Base-by-base conservation (phyloP, 35 echinoderm and acorn worm species). In the Ophiothrix spiculata region DNA sequence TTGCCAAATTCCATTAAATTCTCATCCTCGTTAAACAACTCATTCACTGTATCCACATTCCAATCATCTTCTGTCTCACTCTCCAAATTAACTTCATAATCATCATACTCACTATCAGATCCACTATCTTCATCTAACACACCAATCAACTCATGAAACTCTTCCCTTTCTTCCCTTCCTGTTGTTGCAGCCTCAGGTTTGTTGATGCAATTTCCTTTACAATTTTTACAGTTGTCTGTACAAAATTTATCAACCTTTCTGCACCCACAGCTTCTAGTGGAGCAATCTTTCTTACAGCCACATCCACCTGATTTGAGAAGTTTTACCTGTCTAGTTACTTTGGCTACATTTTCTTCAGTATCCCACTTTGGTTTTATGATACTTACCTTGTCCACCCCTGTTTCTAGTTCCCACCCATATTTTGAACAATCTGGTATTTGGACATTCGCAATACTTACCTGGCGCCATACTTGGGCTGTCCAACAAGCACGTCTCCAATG, bases 291-390 rank as follows among this genome's bases (percentile, higher is more conserved):
- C 46, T 77, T 84, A 54, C 88, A 90, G 14, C 76, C 83, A 74
- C 81, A 90, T n/a, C n/a, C n/a, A 29, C 88, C 88, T 21, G 32
- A 23, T 56, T 83, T 90, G 0, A 83, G 40, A 54, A 83, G 83
- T 34, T 75, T 34, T 0, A 69, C 64, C 1, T 45, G 60, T 56
- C 77, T 35, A 21, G 25, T 69, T 38, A 90, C 75, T 32, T 77
- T 79, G 34, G 38, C 21, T 0, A 74, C 32, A 56, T 88, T 88
- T 33, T 88, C 87, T 0, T 32, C 3, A 37, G 64, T 84, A 45
- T 88, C 88, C 69, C 80, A 90, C n/a, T n/a, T n/a, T n/a, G n/a
- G n/a, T n/a, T n/a, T n/a, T 34, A 84, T 90, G 15, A 35, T 60
- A 31, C 12, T 38, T 28, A 90, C 11, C 40, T 40, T 75, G 28